Evolutionary conservation across 2,888 invertebrate species (phyloP), one percentile per base, ranked within the genome.

Genomic region (Pyrrhosoma nymphula): DNA sequence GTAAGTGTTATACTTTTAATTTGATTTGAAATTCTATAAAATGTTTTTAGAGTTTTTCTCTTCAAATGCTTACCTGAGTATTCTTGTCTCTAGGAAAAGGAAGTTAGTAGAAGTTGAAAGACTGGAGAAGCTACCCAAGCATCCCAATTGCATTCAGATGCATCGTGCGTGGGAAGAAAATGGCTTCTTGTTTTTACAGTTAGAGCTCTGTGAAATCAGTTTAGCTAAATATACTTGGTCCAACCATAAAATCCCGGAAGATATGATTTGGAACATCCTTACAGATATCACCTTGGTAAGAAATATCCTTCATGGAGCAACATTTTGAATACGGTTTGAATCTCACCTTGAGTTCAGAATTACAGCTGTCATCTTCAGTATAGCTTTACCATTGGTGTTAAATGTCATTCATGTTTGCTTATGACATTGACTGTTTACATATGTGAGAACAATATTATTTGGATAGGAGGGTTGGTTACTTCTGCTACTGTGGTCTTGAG

Each of bases 151-250:
- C 96, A 98, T 98, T 1, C 97, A 97, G 93, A 98, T 98, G 96
- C 97, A 97, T 96, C 97, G 97, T 95, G 98, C 98, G 0, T 98
- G 98, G 98, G 98, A 98, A 96, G 98, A 98, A 96, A 97, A 97
- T 63, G 97, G 97, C 96, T 97, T 97, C 60, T 97, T 98, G 8
- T 98, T 98, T 96, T 98, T 98, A 96, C 98, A 98, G 96, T 98
- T 98, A 96, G 98, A 98, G 96, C 97, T 98, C 56, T 98, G 98
- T 96, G 97, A 97, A 95, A 97, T 97, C 95, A 98, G 98, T 96
- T 97, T 98, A 90, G 97, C 97, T 91, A 97, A 97, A 93, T 98
- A 97, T 96, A 97, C 98, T 39, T 97, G 97, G 88, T 96, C 97
- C 16, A 97, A 97, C 96, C 97, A 97, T 96, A 97, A 97, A 88